Conservation (phyloP, 1,140 invertebrate genomes). For the Drosophila bocki region DNA sequence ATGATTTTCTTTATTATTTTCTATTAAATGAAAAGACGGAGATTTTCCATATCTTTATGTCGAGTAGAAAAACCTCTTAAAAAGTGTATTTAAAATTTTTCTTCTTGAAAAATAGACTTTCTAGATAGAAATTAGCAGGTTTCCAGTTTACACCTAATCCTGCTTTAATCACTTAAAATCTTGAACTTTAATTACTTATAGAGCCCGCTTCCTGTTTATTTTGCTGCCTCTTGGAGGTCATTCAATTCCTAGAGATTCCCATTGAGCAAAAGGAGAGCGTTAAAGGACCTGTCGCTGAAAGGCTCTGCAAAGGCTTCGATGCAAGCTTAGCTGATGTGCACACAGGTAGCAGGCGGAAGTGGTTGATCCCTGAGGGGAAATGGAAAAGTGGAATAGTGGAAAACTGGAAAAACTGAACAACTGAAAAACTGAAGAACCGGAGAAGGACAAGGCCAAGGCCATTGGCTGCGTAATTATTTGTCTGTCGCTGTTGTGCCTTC, state of each 20-base stretch:
- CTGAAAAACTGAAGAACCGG: neutral
- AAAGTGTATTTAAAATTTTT: neutral
- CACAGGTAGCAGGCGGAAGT: neutral
- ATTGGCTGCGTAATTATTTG: constrained; percentile 1
- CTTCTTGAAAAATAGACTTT: neutral
- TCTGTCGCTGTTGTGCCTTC: neutral
- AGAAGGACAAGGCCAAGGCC: neutral
- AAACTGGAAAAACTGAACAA: neutral
- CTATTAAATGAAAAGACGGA: neutral
- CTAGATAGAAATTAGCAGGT: neutral
- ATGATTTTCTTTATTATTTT: no score
- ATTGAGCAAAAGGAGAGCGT: constrained; percentile 1
- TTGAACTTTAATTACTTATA: neutral
- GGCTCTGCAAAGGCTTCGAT: constrained; percentile 5
- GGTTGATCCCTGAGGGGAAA: neutral
- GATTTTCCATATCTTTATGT: constrained; percentile 2
- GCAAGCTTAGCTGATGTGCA: constrained; percentile 7
- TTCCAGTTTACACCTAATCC: neutral
- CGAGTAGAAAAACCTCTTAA: neutral
- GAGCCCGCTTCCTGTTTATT: neutral
- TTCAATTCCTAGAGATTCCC: neutral
- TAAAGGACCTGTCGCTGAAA: constrained; percentile 7
- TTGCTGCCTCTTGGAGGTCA: neutral
- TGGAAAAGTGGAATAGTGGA: neutral
- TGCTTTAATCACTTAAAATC: neutral